Percentiles rank a stretch among this genome's conserved stretches.
Conservation (phyloP, 2,797 vertebrate species). For the Takifugu rubripes region DNA sequence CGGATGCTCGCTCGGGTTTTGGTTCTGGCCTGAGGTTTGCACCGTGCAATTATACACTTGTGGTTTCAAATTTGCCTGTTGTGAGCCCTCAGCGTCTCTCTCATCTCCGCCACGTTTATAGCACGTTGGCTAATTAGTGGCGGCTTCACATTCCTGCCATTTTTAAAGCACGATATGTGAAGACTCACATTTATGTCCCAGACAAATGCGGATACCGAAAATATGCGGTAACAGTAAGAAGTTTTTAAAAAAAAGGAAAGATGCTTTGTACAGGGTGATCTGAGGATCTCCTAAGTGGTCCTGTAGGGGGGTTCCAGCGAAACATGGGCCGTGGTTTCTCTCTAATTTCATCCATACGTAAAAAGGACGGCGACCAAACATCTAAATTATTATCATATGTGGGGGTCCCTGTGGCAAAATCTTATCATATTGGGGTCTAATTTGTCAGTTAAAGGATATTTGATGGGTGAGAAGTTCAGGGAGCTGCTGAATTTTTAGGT, state of each 20-base stretch:
- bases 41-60: conserved; percentile 25
- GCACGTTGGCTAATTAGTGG: not conserved
- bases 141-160: not conserved
- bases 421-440: not conserved
- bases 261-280: not conserved
- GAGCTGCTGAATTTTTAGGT: not conserved
- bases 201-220: not conserved
- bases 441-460: not conserved
- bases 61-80: conserved; percentile 21
- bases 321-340: not conserved
- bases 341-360: conserved; percentile 1
- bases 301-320: not conserved
- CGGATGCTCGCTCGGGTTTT: conserved; percentile 3
- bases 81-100: conserved; percentile 2
- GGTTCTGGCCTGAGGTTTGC: conserved; percentile 4
- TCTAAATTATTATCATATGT: not conserved
- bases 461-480: not conserved
- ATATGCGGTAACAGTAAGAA: no score
- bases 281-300: not conserved
- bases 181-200: not conserved
- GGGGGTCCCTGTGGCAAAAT: not conserved
- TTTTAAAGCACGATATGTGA: not conserved
- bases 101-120: not conserved
- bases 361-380: not conserved
- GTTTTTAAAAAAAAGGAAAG: not conserved